phyloP scores from a whole-genome alignment of 64 coral and sea anemone species.

The Montipora sp. region DNA sequence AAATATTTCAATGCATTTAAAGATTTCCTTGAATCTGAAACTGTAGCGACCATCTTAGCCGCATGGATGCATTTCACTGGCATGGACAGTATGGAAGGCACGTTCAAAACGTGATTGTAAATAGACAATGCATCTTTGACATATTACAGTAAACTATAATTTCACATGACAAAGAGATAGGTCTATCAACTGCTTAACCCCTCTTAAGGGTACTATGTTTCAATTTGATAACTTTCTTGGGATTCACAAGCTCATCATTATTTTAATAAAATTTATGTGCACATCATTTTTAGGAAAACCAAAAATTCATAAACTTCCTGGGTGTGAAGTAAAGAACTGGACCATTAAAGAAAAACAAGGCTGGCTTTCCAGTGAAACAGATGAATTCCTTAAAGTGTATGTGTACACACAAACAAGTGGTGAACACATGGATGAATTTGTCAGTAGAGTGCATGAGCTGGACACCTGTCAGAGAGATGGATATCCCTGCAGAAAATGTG shows the following conservation, averaged over 20 bases:
- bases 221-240: neutral
- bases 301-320: neutral
- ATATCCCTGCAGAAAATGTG: neutral
- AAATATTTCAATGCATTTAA: slow-evolving; percentile 48
- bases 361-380: neutral
- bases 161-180: neutral
- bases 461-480: neutral
- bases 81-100: slow-evolving; percentile 12
- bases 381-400: neutral
- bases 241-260: too few species aligned
- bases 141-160: neutral
- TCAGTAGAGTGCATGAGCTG: neutral
- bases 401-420: neutral
- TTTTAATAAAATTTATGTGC: neutral
- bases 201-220: neutral
- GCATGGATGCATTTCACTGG: slow-evolving; percentile 49
- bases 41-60: slow-evolving; percentile 9
- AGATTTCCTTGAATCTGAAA: slow-evolving; percentile 32
- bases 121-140: neutral
- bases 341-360: neutral
- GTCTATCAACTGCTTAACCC: neutral
- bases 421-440: neutral
- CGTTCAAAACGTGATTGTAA: neutral
- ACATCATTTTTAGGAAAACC: neutral
- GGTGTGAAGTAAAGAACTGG: neutral